A percentile compares a stretch with the other conserved stretches of the same genome.
Evolutionary conservation across 2,888 invertebrate genomes (phyloP).

Genomic region (Yponomeuta cagnagella): DNA sequence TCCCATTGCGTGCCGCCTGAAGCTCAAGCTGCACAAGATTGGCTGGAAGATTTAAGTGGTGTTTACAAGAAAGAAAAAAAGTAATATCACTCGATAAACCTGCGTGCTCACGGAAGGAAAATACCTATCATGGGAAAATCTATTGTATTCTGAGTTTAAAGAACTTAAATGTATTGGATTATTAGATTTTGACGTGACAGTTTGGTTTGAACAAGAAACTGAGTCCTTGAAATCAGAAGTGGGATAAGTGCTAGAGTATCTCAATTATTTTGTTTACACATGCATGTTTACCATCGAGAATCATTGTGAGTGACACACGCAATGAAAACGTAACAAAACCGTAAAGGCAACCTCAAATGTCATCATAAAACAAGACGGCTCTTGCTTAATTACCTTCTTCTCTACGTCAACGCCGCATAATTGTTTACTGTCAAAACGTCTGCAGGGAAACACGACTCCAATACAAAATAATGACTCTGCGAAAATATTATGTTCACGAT

Average conservation of each 20-base stretch:
- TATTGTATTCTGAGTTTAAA: too few relatives aligned
- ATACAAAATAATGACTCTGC: too few relatives aligned
- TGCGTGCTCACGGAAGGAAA: too few relatives aligned
- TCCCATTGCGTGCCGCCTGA: not conserved
- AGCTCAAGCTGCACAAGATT: not conserved
- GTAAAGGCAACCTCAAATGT: not conserved
- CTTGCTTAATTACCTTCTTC: not conserved
- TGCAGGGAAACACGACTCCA: too few relatives aligned
- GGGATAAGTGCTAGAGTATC: not conserved
- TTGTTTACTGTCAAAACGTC: constrained; percentile 10
- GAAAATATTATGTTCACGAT: too few relatives aligned
- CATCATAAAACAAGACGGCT: not conserved
- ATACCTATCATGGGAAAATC: too few relatives aligned
- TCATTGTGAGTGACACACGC: not conserved
- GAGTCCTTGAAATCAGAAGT: too few relatives aligned
- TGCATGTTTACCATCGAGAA: not conserved
- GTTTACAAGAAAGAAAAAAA: too few relatives aligned
- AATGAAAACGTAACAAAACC: not conserved
- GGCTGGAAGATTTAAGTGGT: not conserved
- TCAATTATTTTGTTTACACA: not conserved
- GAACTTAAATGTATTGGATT: too few relatives aligned
- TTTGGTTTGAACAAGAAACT: too few relatives aligned
- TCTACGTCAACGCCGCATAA: not conserved
- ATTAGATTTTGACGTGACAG: too few relatives aligned
- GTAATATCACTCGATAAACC: too few relatives aligned